phyloP scores from a whole-genome alignment of 2,113 vertebrate genomes.

The Pampusana beccarii region DNA sequence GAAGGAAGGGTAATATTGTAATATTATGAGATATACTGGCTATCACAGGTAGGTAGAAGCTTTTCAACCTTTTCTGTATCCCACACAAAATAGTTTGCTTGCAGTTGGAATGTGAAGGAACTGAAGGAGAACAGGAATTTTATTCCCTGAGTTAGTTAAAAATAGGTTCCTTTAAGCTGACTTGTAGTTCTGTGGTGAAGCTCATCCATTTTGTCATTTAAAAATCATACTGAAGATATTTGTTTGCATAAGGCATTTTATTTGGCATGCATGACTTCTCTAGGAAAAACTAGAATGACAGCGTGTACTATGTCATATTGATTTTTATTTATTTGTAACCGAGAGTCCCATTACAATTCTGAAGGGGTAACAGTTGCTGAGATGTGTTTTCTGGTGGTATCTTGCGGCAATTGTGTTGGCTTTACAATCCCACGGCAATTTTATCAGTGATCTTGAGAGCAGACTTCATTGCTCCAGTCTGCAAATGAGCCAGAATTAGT shows the following conservation, averaged over 20 bases:
- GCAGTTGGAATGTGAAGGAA: neutral
- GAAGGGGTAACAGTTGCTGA: neutral
- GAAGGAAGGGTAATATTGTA: neutral
- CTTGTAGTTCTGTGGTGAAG: conserved; percentile 13
- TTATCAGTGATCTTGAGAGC: neutral
- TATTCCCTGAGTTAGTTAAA: neutral
- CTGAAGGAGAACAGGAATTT: neutral
- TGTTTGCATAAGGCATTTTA: neutral
- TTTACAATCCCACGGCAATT: neutral
- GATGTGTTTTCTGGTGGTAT: neutral
- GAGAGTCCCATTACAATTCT: neutral
- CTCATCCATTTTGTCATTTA: conserved; percentile 3
- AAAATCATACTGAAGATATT: neutral
- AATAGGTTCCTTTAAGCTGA: conserved; percentile 21
- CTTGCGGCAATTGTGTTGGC: neutral
- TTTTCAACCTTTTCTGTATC: neutral
- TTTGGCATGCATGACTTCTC: neutral
- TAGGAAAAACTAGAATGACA: neutral
- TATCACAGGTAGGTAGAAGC: neutral
- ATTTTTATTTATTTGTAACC: neutral
- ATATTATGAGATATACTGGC: neutral
- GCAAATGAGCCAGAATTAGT: neutral
- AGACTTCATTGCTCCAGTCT: neutral
- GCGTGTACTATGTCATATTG: neutral
- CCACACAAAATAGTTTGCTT: neutral